These are phyloP conservation scores for Mesoclemmys tuberculata DNA, from an alignment of 2,113 vertebrate species.

Conservation along the genomic window DNA sequence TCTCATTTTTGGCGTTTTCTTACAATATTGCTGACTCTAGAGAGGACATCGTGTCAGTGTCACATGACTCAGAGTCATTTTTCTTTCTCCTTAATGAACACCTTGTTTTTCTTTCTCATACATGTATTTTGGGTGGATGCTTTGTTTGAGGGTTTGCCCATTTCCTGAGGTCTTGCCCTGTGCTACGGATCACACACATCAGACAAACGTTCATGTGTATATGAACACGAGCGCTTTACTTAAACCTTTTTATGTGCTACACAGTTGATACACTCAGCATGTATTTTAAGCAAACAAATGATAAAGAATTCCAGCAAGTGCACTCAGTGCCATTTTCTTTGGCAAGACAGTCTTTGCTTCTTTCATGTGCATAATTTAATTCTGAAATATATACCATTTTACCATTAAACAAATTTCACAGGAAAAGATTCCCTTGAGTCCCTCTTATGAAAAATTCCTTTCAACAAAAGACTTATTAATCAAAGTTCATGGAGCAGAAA, in stretches of 20 bases:
- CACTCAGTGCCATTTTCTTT: not conserved
- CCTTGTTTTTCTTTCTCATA: not conserved
- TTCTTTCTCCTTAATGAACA: not conserved
- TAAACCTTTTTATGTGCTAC: not conserved
- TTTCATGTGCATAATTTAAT: not conserved
- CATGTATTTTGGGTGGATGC: not conserved
- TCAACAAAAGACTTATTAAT: constrained; percentile 27
- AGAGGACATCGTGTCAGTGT: not conserved
- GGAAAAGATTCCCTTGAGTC: not conserved
- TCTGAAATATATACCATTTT: not conserved
- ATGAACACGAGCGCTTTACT: not conserved
- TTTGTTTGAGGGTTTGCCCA: not conserved
- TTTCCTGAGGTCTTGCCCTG: not conserved
- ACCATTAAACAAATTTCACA: constrained; percentile 15
- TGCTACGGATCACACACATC: not conserved
- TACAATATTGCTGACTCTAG: no score
- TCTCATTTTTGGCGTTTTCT: not conserved
- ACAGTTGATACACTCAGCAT: not conserved
- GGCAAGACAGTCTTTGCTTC: not conserved
- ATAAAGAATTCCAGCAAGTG: not conserved
- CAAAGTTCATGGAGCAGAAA: constrained; percentile 16
- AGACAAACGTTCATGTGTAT: not conserved
- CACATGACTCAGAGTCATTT: not conserved
- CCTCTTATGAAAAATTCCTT: not conserved
- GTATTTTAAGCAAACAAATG: not conserved